Evolutionary conservation across 2,797 vertebrate genomes (phyloP).

Genomic region (Etheostoma perlongum): DNA sequence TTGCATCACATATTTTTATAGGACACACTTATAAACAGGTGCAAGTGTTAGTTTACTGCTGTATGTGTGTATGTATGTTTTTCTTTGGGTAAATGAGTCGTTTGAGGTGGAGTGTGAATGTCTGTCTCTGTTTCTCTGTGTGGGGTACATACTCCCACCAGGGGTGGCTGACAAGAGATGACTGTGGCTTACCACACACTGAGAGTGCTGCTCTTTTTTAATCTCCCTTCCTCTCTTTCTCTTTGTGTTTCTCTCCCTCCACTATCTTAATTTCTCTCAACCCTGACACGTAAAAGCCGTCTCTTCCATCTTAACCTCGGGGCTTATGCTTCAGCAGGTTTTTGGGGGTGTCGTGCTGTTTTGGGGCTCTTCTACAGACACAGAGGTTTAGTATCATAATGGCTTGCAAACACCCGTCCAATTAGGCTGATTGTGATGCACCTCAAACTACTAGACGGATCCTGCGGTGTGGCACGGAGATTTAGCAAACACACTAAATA

Average conservation of each 20-base stretch:
- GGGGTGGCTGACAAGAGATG: constrained; percentile 79
- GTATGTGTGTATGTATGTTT: constrained; percentile 24
- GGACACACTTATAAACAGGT: constrained; percentile 11
- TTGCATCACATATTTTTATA: constrained; percentile 33
- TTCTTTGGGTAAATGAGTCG: constrained; percentile 57
- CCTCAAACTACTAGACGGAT: constrained; percentile 74
- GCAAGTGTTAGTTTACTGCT: constrained; percentile 34
- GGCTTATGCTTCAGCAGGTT: constrained; percentile 76
- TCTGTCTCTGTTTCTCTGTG: constrained; percentile 79
- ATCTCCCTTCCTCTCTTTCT: constrained; percentile 70
- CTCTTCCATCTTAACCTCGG: constrained; percentile 72
- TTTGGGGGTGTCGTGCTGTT: constrained; percentile 74
- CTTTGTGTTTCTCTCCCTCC: constrained; percentile 60
- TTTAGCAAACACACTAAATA: constrained; percentile 77
- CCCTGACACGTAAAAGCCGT: constrained; percentile 79
- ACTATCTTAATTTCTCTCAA: constrained; percentile 81
- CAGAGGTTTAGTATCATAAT: constrained; percentile 79
- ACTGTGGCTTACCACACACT: constrained; percentile 82
- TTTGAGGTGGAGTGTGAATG: constrained; percentile 71
- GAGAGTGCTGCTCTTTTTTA: constrained; percentile 82
- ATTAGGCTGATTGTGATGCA: constrained; percentile 82
- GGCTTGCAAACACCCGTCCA: constrained; percentile 82
- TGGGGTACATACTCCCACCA: constrained; percentile 72
- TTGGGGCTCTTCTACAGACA: constrained; percentile 76
- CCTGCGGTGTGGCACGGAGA: constrained; percentile 65